Evolutionary conservation across 2,113 vertebrate genomes (phyloP).

Genomic region (Thoracochromis brauschi): DNA sequence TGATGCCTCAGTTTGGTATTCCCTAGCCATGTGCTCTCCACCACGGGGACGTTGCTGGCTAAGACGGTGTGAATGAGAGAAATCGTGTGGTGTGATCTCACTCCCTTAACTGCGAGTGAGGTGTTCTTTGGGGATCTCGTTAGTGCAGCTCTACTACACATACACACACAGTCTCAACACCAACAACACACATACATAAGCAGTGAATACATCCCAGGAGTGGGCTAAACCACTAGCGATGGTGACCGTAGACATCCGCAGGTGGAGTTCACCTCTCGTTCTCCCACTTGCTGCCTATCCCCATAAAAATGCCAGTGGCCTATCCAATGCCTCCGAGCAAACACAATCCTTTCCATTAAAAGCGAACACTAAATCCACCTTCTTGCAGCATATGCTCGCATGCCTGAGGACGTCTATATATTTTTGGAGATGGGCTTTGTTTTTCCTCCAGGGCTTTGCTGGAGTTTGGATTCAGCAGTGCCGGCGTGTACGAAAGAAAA

Average conservation of each 20-base stretch:
- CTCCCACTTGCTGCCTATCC: background rate
- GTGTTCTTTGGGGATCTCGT: slow-evolving; percentile 60
- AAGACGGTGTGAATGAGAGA: slow-evolving; percentile 43
- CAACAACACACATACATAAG: background rate
- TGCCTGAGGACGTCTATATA: slow-evolving; percentile 37
- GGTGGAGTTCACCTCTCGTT: background rate
- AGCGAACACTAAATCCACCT: slow-evolving; percentile 27
- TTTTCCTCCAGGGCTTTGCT: slow-evolving; percentile 36
- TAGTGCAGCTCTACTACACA: slow-evolving; percentile 46
- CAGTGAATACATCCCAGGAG: background rate
- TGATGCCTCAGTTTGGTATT: slow-evolving; percentile 46
- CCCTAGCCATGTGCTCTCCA: slow-evolving; percentile 14
- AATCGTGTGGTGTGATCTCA: slow-evolving; percentile 27
- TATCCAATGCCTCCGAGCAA: slow-evolving; percentile 14
- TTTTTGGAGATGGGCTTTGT: slow-evolving; percentile 50
- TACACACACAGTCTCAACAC: background rate
- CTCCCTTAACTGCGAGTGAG: slow-evolving; percentile 6
- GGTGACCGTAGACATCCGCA: background rate
- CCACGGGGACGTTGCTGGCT: slow-evolving; percentile 29
- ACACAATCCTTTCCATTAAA: slow-evolving; percentile 28
- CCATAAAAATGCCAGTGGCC: background rate
- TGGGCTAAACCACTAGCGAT: background rate
- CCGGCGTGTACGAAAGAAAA: slow-evolving; percentile 28
- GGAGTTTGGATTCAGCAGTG: slow-evolving; percentile 1
- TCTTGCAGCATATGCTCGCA: slow-evolving; percentile 3